These are phyloP conservation scores for Formica exsecta DNA, from an alignment of 1,140 invertebrate genomes.

Conservation along the genomic window DNA sequence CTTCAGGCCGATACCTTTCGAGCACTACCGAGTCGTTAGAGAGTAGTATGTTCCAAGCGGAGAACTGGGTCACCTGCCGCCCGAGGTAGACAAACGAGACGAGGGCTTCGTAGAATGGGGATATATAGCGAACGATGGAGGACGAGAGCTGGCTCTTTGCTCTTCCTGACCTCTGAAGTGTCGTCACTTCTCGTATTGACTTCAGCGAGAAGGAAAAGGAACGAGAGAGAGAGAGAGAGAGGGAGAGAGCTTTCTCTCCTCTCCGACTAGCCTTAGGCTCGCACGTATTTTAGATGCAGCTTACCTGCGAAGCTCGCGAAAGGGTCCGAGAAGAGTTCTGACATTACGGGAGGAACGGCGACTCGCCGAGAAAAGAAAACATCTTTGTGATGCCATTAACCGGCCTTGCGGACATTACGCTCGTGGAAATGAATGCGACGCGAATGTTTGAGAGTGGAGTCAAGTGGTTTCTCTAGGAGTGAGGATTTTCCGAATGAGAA, in stretches of 20 bases:
- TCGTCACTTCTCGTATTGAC: conserved; percentile 76
- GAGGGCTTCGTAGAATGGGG: conserved; percentile 69
- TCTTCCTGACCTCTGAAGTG: conserved; percentile 74
- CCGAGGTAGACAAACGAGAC: conserved; percentile 75
- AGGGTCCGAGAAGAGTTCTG: not conserved
- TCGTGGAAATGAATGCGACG: not conserved
- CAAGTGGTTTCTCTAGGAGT: not conserved
- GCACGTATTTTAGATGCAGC: conserved; percentile 42
- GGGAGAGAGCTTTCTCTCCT: not conserved
- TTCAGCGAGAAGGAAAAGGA: not conserved
- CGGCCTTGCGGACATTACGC: not conserved
- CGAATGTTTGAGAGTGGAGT: conserved; percentile 2
- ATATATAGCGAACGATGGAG: conserved; percentile 40
- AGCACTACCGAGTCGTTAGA: conserved; percentile 58
- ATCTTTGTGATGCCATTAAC: conserved; percentile 55
- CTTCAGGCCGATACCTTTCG: conserved; percentile 29
- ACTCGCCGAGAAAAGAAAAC: conserved; percentile 16
- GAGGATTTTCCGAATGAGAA: not conserved
- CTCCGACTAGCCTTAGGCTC: conserved; percentile 32
- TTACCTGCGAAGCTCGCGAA: conserved; percentile 37
- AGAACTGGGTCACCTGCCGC: conserved; percentile 75
- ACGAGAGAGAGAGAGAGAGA: not conserved
- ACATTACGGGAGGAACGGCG: conserved; percentile 20
- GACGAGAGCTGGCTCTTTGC: conserved; percentile 63
- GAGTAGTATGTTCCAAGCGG: conserved; percentile 40